Percentiles rank a stretch among this genome's conserved stretches.
phyloP scores from a whole-genome alignment of 2,797 vertebrate species.

The Pelodytes ibericus region DNA sequence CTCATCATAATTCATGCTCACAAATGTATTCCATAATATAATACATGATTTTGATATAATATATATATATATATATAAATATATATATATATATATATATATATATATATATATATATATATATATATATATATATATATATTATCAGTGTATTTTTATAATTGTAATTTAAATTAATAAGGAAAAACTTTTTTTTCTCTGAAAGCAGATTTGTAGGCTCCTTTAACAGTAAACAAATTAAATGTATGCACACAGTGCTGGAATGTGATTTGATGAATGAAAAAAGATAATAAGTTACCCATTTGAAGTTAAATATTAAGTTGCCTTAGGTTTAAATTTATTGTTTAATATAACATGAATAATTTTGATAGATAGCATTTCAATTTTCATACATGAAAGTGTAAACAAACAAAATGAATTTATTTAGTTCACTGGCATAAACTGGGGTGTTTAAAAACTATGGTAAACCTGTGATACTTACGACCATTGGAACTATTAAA shows the following conservation, averaged over 20 bases:
- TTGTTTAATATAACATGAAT: neutral
- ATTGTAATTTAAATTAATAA: neutral
- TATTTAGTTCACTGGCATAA: no score
- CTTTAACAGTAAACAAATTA: no score
- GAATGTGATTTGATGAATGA: neutral
- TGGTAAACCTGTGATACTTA: no score
- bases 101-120: constrained; percentile 3
- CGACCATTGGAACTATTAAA: no score
- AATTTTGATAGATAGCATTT: neutral
- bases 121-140: neutral
- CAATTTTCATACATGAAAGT: no score
- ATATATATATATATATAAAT: neutral
- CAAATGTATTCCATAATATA: no score
- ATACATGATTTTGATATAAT: no score
- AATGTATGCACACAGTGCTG: neutral
- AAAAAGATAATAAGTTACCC: neutral
- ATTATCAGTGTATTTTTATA: neutral
- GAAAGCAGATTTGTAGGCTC: neutral
- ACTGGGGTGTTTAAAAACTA: no score
- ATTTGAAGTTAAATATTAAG: neutral
- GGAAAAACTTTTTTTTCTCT: neutral
- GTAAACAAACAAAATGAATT: no score
- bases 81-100: constrained; percentile 6
- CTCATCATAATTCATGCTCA: no score
- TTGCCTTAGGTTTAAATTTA: neutral